Base-by-base conservation (phyloP, 1,140 invertebrate species). In the Aradophagus sp. region DNA sequence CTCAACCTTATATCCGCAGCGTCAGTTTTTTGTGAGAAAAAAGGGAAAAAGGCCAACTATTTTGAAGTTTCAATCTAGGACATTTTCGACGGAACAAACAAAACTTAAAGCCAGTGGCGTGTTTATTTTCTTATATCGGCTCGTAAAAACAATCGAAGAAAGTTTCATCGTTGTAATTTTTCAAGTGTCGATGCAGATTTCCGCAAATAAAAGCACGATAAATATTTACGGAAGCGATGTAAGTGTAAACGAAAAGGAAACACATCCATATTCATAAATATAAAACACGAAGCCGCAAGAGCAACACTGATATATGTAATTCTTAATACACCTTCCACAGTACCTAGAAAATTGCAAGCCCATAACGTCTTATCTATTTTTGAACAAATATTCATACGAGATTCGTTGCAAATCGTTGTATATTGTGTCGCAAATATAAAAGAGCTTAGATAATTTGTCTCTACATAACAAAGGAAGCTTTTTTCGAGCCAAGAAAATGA, bases 101-200 rank as follows among this genome's bases (percentile, higher is more conserved):
- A 56, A 53, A 53, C 39, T 53, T 39, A 63, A 45, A 63, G 32
- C 38, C 31, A 62, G 17, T n/a, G 39, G 11, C 20, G 12, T 38
- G 29, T 63, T 47, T 47, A 45, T 42, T 45, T 63, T 8, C 13
- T 53, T 63, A 41, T 47, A 53, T 39, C 47, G 47, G 2, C 6
- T 26, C 12, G 11, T 53, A 53, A 63, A 63, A 63, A 63, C 31
- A 63, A 32, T 47, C 1, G 10, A 45, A 47, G 26, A 32, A 63
- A 53, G 38, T 63, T 53, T 53, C 29, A 38, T 32, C 38, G 47
- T 53, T 52, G 45, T 53, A 45, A 63, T 63, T 53, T 36, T 45
- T 8, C 4, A 45, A 35, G n/a, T 63, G 52, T 41, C n/a, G 10
- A 45, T 62, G 8, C 29, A 53, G n/a, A n/a, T n/a, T n/a, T n/a